Evolutionary conservation across 2,113 vertebrate species (phyloP), one percentile per base, ranked within the genome.

Genomic region (Leiothrix lutea): DNA sequence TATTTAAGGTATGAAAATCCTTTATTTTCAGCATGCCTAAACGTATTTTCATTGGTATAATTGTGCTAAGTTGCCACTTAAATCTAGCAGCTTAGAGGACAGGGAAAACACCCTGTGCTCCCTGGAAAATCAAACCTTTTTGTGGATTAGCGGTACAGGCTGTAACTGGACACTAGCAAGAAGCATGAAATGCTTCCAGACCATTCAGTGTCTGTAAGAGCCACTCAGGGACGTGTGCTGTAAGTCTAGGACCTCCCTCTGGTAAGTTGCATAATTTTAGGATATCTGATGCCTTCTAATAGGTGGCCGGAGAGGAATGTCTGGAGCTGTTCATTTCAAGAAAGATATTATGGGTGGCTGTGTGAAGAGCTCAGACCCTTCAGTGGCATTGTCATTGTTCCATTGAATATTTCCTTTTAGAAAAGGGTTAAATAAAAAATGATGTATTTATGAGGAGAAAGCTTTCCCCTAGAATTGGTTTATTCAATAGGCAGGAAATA

Each of bases 201-300:
- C 70, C 2, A 0, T 35, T 83, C 36, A 18, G 64, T 23, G 22
- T 57, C 67, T 90, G 57, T 11, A 57, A 54, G 31, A 82, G 33
- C 47, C 4, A 8, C 51, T 48, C 18, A 19, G 58, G 36, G 57
- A 56, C 3, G 0, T 15, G 53, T 5, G 58, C 77, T 83, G 28
- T 80, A 90, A 90, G 50, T 70, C 72, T 36, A 53, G 65, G 61
- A 38, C 61, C 45, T 84, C 20, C 33, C 78, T 91, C 72, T 72
- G 40, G 50, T 73, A 79, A 31, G 25, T 53, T 91, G 62, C 0
- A 0, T 92, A 80, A 81, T 82, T 85, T 58, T 58, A 64, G 80
- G 92, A 45, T 69, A 75, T 15, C 60, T 62, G 86, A 91, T 89
- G 53, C 80, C 73, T 67, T 81, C 69, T 69, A 36, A 25, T 77